Evolutionary conservation across 1,140 invertebrate genomes (phyloP).

Genomic region (Asobara japonica): DNA sequence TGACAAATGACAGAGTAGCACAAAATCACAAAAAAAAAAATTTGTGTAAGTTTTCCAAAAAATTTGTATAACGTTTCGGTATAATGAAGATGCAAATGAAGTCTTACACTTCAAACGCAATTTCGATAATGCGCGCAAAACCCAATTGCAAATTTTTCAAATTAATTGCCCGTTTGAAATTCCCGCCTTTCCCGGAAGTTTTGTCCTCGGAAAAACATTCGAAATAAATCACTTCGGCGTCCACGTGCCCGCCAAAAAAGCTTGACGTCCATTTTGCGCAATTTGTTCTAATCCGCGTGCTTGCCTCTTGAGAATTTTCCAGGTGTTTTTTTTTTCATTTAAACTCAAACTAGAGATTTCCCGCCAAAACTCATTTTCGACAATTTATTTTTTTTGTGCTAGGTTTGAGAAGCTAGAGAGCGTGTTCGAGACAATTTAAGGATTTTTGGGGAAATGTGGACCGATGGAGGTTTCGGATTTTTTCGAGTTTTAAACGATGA

Average conservation of each 20-base stretch:
- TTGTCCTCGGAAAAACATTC: neutral
- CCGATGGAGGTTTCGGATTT: neutral
- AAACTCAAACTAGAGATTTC: too few relatives aligned
- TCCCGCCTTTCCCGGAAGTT: neutral
- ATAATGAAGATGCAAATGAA: too few relatives aligned
- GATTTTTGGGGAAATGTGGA: neutral
- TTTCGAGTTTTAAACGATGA: neutral
- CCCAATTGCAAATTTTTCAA: neutral
- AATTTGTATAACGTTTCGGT: too few relatives aligned
- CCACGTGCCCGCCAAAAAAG: conserved; percentile 18
- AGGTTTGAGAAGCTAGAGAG: neutral
- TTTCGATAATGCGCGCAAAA: too few relatives aligned
- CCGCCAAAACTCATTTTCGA: neutral
- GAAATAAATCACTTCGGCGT: neutral
- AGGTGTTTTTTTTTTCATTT: too few relatives aligned
- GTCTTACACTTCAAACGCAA: too few relatives aligned
- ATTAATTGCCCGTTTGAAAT: neutral
- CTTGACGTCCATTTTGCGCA: conserved; percentile 8
- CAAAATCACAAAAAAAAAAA: too few relatives aligned
- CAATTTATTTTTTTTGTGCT: neutral
- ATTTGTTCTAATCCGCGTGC: neutral
- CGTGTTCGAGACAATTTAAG: neutral
- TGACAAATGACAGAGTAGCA: too few relatives aligned
- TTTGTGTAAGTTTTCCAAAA: too few relatives aligned
- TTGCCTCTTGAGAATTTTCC: neutral